These are phyloP conservation scores for Caenorhabditis becei DNA, from an alignment of 2,888 invertebrate genomes.

Conservation along the genomic window DNA sequence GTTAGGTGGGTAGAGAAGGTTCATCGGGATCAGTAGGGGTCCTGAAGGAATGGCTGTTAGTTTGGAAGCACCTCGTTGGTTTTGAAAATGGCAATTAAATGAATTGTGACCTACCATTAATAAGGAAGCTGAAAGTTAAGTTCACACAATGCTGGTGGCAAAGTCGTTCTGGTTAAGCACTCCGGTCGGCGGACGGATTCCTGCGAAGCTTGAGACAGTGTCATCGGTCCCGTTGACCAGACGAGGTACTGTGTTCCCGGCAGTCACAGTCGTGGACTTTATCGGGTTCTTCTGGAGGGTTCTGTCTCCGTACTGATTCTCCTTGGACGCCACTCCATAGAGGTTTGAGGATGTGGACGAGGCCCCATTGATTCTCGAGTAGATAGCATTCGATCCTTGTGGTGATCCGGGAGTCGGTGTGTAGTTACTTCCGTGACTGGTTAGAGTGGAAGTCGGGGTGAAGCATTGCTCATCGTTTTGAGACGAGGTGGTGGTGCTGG, in stretches of 20 bases:
- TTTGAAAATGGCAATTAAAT: neutral
- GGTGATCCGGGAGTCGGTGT: conserved; percentile 75
- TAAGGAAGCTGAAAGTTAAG: neutral
- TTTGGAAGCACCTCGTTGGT: neutral
- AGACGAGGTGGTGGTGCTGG: conserved; percentile 66
- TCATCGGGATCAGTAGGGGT: conserved; percentile 60
- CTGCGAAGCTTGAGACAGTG: conserved; percentile 64
- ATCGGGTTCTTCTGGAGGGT: conserved; percentile 67
- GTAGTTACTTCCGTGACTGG: conserved; percentile 70
- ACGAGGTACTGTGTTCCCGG: conserved; percentile 57
- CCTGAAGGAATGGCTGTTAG: conserved; percentile 27
- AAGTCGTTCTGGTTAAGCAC: conserved; percentile 65
- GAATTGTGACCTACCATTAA: conserved; percentile 36
- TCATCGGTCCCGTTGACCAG: conserved; percentile 66
- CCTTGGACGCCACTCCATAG: conserved; percentile 59
- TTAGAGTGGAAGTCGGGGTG: conserved; percentile 75
- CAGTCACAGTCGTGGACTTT: conserved; percentile 60
- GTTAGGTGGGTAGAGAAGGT: conserved; percentile 24
- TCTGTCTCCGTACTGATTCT: conserved; percentile 64
- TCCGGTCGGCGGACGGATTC: conserved; percentile 43
- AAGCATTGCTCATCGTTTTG: conserved; percentile 75
- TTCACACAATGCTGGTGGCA: conserved; percentile 73
- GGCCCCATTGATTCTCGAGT: conserved; percentile 54
- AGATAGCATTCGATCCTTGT: conserved; percentile 53
- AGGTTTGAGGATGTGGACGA: conserved; percentile 58